A percentile compares a stretch with the other conserved stretches of the same genome.
Conservation (phyloP, 2,113 vertebrate species). For the Hepsetus odoe region DNA sequence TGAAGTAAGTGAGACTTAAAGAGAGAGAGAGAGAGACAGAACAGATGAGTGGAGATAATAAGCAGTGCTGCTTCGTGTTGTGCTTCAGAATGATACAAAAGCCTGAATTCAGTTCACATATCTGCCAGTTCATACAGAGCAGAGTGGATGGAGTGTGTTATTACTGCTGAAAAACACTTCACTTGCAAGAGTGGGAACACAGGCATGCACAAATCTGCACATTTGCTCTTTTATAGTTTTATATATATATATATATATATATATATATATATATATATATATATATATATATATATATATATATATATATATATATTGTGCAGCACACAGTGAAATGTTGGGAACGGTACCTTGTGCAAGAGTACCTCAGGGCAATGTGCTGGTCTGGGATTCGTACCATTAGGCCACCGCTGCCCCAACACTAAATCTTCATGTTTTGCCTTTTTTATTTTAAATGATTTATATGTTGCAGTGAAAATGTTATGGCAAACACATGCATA, state of each 20-base stretch:
- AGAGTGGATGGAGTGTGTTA: constrained; percentile 1
- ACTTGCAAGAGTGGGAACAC: not conserved
- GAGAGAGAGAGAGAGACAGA: not conserved
- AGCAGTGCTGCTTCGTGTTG: not conserved
- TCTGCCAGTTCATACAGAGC: not conserved
- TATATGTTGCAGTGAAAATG: too few relatives aligned
- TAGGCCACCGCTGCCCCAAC: too few relatives aligned
- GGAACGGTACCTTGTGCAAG: too few relatives aligned
- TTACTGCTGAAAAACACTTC: constrained; percentile 31
- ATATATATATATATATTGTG: too few relatives aligned
- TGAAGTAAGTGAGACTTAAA: not conserved
- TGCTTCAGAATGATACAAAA: constrained; percentile 26
- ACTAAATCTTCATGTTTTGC: too few relatives aligned
- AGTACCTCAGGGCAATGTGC: too few relatives aligned
- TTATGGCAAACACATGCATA: too few relatives aligned
- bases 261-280: not conserved
- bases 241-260: not conserved
- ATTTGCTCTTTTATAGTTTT: too few relatives aligned
- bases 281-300: too few relatives aligned
- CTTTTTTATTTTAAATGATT: too few relatives aligned
- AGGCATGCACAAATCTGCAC: not conserved
- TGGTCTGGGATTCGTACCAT: too few relatives aligned
- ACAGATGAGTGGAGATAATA: not conserved
- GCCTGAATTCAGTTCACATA: constrained; percentile 7
- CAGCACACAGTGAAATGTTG: too few relatives aligned